These are phyloP conservation scores for Chrysolina haemoptera DNA, from an alignment of 2,888 invertebrate genomes.

Conservation along the genomic window DNA sequence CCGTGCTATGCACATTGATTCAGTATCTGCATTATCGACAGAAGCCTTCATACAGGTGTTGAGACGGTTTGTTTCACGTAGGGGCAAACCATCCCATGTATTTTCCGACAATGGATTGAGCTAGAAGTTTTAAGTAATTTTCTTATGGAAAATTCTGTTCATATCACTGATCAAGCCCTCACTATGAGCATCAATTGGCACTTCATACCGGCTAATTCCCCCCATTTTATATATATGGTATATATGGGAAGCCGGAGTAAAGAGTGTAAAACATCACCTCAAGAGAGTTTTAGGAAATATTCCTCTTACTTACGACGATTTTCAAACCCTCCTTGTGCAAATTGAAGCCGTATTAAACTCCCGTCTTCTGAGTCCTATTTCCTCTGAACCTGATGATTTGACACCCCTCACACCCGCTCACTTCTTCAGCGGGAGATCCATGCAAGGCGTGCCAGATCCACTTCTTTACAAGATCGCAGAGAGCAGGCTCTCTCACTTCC, in stretches of 20 bases:
- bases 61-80: not conserved
- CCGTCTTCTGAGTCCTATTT: no score
- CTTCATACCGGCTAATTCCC: constrained; percentile 42
- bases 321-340: constrained; percentile 32
- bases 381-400: no score
- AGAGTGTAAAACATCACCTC: no score
- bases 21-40: not conserved
- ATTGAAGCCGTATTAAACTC: no score
- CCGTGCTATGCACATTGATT: not conserved
- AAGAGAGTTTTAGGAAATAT: not conserved
- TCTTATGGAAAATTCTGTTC: constrained; percentile 1
- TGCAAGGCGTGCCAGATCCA: constrained; percentile 48
- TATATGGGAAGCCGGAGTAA: constrained; percentile 20
- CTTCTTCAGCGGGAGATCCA: constrained; percentile 55
- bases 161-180: not conserved
- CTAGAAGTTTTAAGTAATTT: not conserved
- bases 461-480: constrained; percentile 39
- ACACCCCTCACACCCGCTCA: no score
- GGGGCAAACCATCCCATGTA: not conserved
- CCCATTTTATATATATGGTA: no score
- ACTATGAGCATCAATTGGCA: constrained; percentile 22
- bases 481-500: constrained; percentile 51
- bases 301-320: not conserved
- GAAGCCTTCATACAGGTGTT: not conserved
- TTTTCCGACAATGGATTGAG: not conserved